Conservation (phyloP, 2,888 invertebrate species). For the Zygogramma bicolorata region DNA sequence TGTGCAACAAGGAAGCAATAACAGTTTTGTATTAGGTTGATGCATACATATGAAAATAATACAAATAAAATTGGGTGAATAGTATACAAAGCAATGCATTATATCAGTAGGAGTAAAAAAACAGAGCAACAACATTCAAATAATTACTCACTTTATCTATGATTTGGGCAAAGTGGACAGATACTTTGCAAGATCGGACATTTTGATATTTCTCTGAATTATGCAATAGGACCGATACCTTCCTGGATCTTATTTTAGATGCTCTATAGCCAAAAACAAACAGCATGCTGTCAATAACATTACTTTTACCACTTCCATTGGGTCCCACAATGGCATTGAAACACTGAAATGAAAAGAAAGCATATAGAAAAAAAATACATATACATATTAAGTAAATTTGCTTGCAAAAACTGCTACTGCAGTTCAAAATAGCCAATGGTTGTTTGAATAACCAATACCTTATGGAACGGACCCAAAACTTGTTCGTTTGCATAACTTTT, state of each 20-base stretch:
- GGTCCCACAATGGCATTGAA: slow-evolving; percentile 98
- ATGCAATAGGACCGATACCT: slow-evolving; percentile 92
- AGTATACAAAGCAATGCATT: no score
- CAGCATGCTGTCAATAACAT: slow-evolving; percentile 98
- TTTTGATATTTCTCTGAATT: slow-evolving; percentile 85
- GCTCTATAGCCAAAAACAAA: slow-evolving; percentile 99
- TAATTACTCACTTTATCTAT: slow-evolving; percentile 78
- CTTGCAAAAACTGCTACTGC: background rate
- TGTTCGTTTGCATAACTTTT: slow-evolving; percentile 94
- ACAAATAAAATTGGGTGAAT: no score
- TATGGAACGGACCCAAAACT: slow-evolving; percentile 93
- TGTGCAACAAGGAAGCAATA: no score
- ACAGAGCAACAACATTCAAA: no score
- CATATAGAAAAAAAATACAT: background rate
- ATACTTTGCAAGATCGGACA: slow-evolving; percentile 84
- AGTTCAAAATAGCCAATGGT: background rate
- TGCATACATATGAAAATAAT: no score
- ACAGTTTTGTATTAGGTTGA: no score
- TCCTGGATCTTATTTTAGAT: slow-evolving; percentile 95
- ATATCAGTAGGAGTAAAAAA: no score
- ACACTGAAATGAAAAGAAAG: slow-evolving; percentile 73
- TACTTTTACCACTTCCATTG: slow-evolving; percentile 99
- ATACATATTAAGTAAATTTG: background rate
- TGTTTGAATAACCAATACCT: slow-evolving; percentile 70
- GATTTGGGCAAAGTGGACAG: slow-evolving; percentile 88